Evolutionary conservation across 2,888 invertebrate genomes (phyloP), one percentile per base, ranked within the genome.

Genomic region (Odontocerum albicorne): DNA sequence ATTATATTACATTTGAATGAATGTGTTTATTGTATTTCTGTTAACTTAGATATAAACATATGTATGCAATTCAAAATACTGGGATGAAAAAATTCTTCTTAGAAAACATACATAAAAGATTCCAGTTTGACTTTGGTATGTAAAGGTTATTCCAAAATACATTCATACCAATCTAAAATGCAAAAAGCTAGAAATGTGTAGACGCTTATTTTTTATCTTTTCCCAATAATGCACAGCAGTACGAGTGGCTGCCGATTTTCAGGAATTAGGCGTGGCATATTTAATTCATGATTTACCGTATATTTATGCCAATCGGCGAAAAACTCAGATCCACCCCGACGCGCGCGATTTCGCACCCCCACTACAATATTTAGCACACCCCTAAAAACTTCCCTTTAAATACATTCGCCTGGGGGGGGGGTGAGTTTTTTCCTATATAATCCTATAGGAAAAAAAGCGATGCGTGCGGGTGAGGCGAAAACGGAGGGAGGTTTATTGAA

Each of bases 271-370:
- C 56, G 53, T 51, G 52, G 49, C 47, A 45, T 55, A 55, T 50
- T 60, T 60, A 58, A 57, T 57, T 57, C 57, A 45, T 60, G 60
- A 60, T 57, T 60, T 58, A 57, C 57, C 50, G 56, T 57, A 43
- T 36, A 57, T 57, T 60, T 57, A 60, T 60, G 49, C 55, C 60
- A 49, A 60, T 60, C 60, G 60, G 43, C 53, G 57, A 55, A 57
- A 57, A 55, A 60, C 57, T 35, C 47, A 49, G 40, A 42, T 17
- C 44, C n/a, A 35, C 50, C 39, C 32, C 32, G 10, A 15, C 42
- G 19, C 35, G 13, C 46, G 21, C 31, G 17, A 32, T 7, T 12
- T 7, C 13, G 32, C 43, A 8, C 47, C 47, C 57, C 53, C 54
- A 38, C 39, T 56, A 46, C 51, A 49, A 57, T 52, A 57, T 57